Evolutionary conservation across 2,797 vertebrate genomes (phyloP), one percentile per base, ranked within the genome.

Genomic region (Mormyrops attenuatus): DNA sequence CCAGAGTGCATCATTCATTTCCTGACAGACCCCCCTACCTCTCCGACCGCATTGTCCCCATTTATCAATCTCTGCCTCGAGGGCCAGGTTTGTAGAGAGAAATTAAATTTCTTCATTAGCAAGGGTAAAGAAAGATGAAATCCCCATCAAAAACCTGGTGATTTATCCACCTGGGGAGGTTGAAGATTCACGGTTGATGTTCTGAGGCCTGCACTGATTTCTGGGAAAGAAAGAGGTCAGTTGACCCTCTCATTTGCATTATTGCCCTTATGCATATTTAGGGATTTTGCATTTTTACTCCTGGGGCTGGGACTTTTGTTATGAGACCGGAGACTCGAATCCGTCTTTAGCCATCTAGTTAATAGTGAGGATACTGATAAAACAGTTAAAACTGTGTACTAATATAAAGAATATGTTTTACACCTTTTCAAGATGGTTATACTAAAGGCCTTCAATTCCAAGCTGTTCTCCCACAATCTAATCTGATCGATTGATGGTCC

Each of bases 101-200:
- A 85, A 89, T 87, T 47, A 86, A 80, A 87, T 80, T 88, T 52
- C 85, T 89, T 73, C 30, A 77, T 89, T 87, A 87, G 50, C 84
- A 80, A 80, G 85, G 60, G 66, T 49, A 89, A 69, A 80, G 52
- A 87, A 87, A 89, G 60, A 89, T 89, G 60, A 55, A 52, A 89
- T 38, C 30, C 60, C 89, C n/a, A 84, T 86, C 20, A 87, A 87
- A 57, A 50, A 66, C 7, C 20, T 11, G 15, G n/a, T 22, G 53
- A 87, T 52, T 86, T 38, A 44, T 85, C 26, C 9, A 84, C 38
- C 8, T 30, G 11, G n/a, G 60, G 0, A 9, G 4, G 11, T 26
- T 11, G 49, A 52, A 22, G 50, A 30, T 17, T 47, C 38, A 34
- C 2, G 80, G 80, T 44, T 9, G 17, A 15, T 55, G 15, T 17